A percentile compares a stretch with the other conserved stretches of the same genome.
phyloP scores from a whole-genome alignment of 2,113 vertebrate species.

The Centropus unirufus region DNA sequence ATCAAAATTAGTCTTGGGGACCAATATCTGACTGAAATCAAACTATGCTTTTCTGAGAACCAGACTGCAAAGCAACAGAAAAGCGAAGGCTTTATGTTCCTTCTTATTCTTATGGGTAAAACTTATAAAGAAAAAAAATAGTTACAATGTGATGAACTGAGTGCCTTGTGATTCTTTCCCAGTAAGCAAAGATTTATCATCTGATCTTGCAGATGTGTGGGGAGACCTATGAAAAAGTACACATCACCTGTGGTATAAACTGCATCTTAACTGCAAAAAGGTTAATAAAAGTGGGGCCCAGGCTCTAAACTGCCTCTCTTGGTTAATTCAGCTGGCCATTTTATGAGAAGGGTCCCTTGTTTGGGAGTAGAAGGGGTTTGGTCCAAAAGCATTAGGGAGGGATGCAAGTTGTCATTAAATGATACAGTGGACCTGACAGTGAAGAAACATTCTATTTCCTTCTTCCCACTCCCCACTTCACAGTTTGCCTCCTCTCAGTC shows the following conservation, averaged over 20 bases:
- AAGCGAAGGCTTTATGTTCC: neutral
- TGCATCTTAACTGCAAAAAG: neutral
- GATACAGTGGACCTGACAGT: constrained; percentile 1
- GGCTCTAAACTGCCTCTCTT: neutral
- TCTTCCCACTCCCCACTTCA: constrained; percentile 35
- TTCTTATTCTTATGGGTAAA: neutral
- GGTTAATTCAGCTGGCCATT: neutral
- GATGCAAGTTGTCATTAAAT: constrained; percentile 2
- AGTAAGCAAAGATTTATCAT: neutral
- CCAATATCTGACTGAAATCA: neutral
- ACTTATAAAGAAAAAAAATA: neutral
- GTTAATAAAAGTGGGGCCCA: neutral
- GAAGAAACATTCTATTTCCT: constrained; percentile 42
- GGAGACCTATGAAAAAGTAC: neutral
- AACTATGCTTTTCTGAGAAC: neutral
- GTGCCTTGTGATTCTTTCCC: neutral
- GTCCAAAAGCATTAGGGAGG: neutral
- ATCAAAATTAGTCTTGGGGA: constrained; percentile 23
- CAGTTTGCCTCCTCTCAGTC: constrained; percentile 34
- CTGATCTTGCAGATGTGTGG: neutral
- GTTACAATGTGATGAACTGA: neutral
- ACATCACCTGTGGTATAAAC: neutral
- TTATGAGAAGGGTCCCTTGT: neutral
- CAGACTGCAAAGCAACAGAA: neutral
- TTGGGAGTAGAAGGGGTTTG: neutral